phyloP scores from a whole-genome alignment of 2,797 vertebrate genomes.

The Sebastes elongatus region DNA sequence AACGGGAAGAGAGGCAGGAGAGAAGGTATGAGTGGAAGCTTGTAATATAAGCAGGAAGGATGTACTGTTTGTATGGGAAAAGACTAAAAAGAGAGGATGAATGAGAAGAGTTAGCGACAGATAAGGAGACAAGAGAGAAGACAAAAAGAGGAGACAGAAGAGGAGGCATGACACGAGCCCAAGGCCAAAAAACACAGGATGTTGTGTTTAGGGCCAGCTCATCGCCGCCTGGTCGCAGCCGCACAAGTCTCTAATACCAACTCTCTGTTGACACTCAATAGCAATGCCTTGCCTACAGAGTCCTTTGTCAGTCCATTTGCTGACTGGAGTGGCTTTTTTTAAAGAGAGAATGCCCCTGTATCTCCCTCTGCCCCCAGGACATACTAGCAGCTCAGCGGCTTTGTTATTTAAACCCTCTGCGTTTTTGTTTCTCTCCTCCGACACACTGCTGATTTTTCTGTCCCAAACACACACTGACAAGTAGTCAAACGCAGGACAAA shows the following conservation, averaged over 20 bases:
- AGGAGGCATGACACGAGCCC: slow-evolving; percentile 58
- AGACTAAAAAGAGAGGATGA: slow-evolving; percentile 16
- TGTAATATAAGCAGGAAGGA: background rate
- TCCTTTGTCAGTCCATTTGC: slow-evolving; percentile 86
- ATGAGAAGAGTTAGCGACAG: slow-evolving; percentile 26
- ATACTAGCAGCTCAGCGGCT: slow-evolving; percentile 81
- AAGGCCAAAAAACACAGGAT: slow-evolving; percentile 76
- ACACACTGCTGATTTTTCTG: slow-evolving; percentile 76
- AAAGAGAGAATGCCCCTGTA: slow-evolving; percentile 82
- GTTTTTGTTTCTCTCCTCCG: slow-evolving; percentile 81
- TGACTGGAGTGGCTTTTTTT: slow-evolving; percentile 87
- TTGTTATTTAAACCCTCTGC: slow-evolving; percentile 82
- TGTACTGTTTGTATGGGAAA: background rate
- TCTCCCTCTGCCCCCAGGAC: slow-evolving; percentile 84
- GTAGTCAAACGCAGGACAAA: slow-evolving; percentile 55
- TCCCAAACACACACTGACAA: slow-evolving; percentile 69
- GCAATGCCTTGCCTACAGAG: slow-evolving; percentile 82
- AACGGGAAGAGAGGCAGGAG: background rate
- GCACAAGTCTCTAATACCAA: slow-evolving; percentile 80
- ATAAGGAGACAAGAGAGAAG: slow-evolving; percentile 39
- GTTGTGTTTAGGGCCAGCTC: slow-evolving; percentile 77
- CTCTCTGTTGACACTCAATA: slow-evolving; percentile 84
- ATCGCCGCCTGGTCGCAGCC: slow-evolving; percentile 61
- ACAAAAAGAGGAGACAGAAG: slow-evolving; percentile 50
- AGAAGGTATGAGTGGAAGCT: background rate